Conservation (phyloP, 2,113 vertebrate genomes). For the Verasper variegatus region DNA sequence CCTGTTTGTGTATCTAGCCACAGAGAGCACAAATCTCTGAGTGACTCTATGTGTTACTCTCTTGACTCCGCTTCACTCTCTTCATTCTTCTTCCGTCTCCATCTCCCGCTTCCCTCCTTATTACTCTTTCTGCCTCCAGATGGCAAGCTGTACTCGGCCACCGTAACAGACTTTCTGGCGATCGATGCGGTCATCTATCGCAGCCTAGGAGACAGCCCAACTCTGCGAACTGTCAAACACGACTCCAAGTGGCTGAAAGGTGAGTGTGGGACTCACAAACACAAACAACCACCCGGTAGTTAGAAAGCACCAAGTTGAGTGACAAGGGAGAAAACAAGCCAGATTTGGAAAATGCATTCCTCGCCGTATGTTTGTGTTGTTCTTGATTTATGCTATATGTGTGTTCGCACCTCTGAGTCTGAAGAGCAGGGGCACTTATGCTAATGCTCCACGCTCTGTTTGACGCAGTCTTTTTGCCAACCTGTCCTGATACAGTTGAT, state of each 20-base stretch:
- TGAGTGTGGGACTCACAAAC: constrained; percentile 68
- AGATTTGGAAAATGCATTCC: constrained; percentile 2
- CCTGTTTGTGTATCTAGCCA: constrained; percentile 52
- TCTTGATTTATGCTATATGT: constrained; percentile 41
- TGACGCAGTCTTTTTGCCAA: constrained; percentile 57
- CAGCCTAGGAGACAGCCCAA: constrained; percentile 97
- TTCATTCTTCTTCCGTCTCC: constrained; percentile 13
- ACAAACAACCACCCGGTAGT: constrained; percentile 34
- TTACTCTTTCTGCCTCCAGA: constrained; percentile 79
- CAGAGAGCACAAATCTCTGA: constrained; percentile 34
- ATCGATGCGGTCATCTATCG: constrained; percentile 99
- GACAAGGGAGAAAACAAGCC: constrained; percentile 24
- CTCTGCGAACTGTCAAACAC: constrained; percentile 97
- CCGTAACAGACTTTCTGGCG: constrained; percentile 98
- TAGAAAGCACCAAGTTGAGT: constrained; percentile 30
- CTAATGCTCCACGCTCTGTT: constrained; percentile 56
- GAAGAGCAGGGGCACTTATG: constrained; percentile 51
- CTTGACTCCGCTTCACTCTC: constrained; percentile 27
- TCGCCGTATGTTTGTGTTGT: constrained; percentile 31
- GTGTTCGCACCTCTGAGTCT: constrained; percentile 19
- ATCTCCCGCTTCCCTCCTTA: constrained; percentile 36
- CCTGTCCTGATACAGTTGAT: constrained; percentile 40
- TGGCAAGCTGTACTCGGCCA: constrained; percentile 98
- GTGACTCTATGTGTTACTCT: constrained; percentile 30
- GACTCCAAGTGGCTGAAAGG: constrained; percentile 99